Base-by-base conservation (phyloP, 2,113 vertebrate species). In the Erythrocercus mccallii region DNA sequence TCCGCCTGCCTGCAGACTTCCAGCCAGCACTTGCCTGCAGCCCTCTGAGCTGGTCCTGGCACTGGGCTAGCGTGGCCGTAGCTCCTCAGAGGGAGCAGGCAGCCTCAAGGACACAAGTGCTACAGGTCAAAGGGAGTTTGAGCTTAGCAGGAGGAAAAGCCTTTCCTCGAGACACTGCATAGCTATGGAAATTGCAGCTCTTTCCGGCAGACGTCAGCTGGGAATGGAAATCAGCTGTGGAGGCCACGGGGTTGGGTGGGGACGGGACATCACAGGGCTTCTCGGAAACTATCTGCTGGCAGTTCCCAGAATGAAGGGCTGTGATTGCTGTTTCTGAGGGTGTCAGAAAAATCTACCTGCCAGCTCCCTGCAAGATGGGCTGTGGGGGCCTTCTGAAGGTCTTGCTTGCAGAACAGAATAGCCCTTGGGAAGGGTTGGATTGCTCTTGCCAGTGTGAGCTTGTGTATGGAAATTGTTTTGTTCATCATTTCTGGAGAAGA, bases 61-160 rank as follows among this genome's bases (percentile, higher is more conserved):
- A 1, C 31, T 35, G 66, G 21, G 12, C 71, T 57, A 3, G 15
- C 20, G 1, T 0, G 1, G 17, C 0, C 0, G 2, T 25, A 27
- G 35, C 51, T 38, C 56, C 42, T 15, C 5, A 22, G 17, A 91
- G 44, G 45, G 53, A 85, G 76, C 50, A 80, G 71, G 38, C 70
- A 68, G 44, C 44, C 44, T 83, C 50, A 73, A 84, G 84, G 61
- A 71, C 56, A n/a, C 15, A 5, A 33, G 30, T 50, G 56, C 58
- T 50, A 1, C 23, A 40, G 33, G 86, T 74, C 62, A 76, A 2
- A 85, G 28, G 25, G 38, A 50, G 42, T 51, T 82, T 15, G 25
- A 38, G 56, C 66, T 50, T 47, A 80, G 30, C 20, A 70, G 77
- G 33, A 88, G 56, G 64, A 74, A 87, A 79, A 88, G 38, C 27